Conservation (phyloP, 2,888 invertebrate species). For the Plemyria rubiginata region DNA sequence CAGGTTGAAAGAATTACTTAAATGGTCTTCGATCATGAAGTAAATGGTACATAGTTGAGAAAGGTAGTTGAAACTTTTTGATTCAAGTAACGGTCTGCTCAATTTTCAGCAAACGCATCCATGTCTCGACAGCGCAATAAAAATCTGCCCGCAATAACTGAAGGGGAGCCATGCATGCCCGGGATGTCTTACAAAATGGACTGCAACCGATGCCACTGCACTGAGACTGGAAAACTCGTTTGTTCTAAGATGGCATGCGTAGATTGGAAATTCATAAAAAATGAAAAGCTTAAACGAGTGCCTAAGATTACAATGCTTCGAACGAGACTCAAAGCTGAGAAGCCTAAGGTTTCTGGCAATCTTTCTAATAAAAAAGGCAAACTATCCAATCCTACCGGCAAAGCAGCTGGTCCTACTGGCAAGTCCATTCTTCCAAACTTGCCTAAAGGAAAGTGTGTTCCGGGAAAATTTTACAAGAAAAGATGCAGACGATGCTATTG, state of each 20-base stretch:
- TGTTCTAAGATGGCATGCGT: constrained; percentile 75
- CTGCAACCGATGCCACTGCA: constrained; percentile 71
- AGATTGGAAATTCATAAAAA: constrained; percentile 15
- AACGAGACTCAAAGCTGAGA: background rate
- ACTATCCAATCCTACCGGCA: background rate
- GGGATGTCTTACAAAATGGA: constrained; percentile 58
- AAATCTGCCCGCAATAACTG: constrained; percentile 53
- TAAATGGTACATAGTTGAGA: too few relatives aligned
- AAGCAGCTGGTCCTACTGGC: background rate
- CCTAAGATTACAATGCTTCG: background rate
- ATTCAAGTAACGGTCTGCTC: background rate
- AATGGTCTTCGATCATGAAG: too few relatives aligned
- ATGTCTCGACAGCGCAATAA: constrained; percentile 7
- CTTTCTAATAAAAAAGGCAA: background rate
- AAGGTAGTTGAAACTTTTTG: too few relatives aligned
- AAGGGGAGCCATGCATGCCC: constrained; percentile 56
- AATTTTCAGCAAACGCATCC: constrained; percentile 46
- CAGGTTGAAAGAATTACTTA: too few relatives aligned
- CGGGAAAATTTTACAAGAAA: constrained; percentile 59
- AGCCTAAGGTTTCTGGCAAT: background rate
- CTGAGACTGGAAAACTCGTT: constrained; percentile 45
- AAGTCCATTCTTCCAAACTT: constrained; percentile 35
- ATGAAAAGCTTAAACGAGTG: too few relatives aligned
- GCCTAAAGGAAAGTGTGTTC: constrained; percentile 48
- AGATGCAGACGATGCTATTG: constrained; percentile 63